phyloP scores from a whole-genome alignment of 2,797 vertebrate species.

The Gambelia wislizenii region DNA sequence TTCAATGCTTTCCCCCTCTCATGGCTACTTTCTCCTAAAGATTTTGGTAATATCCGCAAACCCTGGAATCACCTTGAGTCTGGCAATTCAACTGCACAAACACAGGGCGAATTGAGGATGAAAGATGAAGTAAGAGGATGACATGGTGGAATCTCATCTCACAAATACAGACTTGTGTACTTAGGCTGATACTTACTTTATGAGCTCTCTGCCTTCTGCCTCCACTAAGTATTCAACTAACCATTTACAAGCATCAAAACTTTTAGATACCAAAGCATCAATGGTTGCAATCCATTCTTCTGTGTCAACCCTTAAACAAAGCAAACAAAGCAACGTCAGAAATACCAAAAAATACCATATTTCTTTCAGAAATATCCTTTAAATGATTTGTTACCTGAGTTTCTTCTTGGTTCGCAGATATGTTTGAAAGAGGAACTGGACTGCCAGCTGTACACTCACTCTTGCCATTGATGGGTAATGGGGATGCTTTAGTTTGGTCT shows the following conservation, averaged over 20 bases:
- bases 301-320: constrained; percentile 89
- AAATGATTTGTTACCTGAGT: constrained; percentile 85
- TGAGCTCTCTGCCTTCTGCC: constrained; percentile 92
- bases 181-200: constrained; percentile 85
- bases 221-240: constrained; percentile 94
- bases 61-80: not conserved
- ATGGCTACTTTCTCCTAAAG: not conserved
- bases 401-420: constrained; percentile 98
- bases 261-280: constrained; percentile 94
- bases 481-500: constrained; percentile 97
- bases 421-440: constrained; percentile 97
- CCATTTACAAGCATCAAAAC: constrained; percentile 96
- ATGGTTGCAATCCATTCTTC: constrained; percentile 98
- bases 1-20: too few species aligned
- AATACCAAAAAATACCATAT: not conserved
- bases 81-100: not conserved
- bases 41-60: not conserved
- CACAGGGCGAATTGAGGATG: not conserved
- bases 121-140: not conserved
- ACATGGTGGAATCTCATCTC: not conserved
- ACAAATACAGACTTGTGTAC: not conserved
- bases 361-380: not conserved
- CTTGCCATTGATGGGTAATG: constrained; percentile 96
- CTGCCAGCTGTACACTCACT: constrained; percentile 93
- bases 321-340: constrained; percentile 36